These are phyloP conservation scores for Acanthosoma haemorrhoidale DNA, from an alignment of 2,888 invertebrate genomes.

Conservation along the genomic window DNA sequence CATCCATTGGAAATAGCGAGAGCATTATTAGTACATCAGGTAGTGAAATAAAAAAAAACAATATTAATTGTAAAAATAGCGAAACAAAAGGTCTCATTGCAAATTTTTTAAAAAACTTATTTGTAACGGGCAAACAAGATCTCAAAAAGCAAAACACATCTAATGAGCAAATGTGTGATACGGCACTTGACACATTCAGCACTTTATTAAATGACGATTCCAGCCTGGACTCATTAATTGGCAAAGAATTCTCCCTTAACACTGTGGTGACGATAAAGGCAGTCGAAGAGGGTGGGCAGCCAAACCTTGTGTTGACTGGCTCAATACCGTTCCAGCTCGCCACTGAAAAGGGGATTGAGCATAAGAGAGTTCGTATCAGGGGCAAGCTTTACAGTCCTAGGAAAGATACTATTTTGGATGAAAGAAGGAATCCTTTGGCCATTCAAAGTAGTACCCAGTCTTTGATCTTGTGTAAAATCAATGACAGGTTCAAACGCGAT, in stretches of 20 bases:
- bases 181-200: neutral
- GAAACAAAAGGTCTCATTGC: neutral
- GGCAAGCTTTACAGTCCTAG: neutral
- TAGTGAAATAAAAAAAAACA: too few relatives aligned
- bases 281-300: neutral
- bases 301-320: neutral
- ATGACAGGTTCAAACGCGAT: neutral
- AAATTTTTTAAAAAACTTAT: neutral
- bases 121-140: too few relatives aligned
- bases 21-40: too few relatives aligned
- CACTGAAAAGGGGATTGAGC: neutral
- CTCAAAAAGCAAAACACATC: neutral
- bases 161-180: neutral
- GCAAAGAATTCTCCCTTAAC: neutral
- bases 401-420: neutral
- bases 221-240: neutral
- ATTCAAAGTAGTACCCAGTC: neutral
- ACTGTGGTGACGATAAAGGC: neutral
- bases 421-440: neutral
- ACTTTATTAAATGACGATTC: neutral
- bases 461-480: neutral
- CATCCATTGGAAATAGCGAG: too few relatives aligned
- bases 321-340: neutral
- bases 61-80: too few relatives aligned
- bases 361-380: neutral